A percentile compares a stretch with the other conserved stretches of the same genome.
phyloP scores from a whole-genome alignment of 30 jellyfish, hydroid and myxozoan species.

The Aurelia aurita region DNA sequence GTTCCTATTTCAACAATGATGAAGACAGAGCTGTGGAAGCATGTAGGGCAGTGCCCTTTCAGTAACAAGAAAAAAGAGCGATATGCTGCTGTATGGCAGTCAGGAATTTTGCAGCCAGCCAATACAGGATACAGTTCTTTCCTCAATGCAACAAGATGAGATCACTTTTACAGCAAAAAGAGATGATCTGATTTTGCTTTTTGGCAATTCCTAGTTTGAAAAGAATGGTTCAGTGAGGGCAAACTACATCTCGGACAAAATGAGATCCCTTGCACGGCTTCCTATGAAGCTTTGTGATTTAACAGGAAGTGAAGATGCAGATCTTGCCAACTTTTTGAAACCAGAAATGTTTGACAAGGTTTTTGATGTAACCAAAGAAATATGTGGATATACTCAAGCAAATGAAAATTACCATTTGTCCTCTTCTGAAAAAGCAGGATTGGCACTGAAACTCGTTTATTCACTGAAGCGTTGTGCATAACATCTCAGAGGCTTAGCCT shows the following conservation, averaged over 20 bases:
- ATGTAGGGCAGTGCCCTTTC: constrained; percentile 50
- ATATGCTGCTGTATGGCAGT: constrained; percentile 53
- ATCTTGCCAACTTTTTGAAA: constrained; percentile 5
- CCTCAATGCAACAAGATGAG: constrained; percentile 48
- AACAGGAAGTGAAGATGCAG: neutral
- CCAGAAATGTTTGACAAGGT: constrained; percentile 30
- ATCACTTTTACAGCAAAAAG: constrained; percentile 32
- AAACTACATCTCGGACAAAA: constrained; percentile 28
- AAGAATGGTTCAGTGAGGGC: constrained; percentile 39
- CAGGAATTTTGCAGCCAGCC: constrained; percentile 13
- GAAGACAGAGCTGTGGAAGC: constrained; percentile 85
- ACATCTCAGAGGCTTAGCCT: constrained; percentile 24
- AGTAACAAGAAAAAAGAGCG: constrained; percentile 35
- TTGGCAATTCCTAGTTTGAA: constrained; percentile 36
- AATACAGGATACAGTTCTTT: neutral
- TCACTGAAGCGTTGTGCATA: constrained; percentile 32
- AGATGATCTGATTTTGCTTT: constrained; percentile 31
- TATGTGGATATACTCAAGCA: constrained; percentile 27
- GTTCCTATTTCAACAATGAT: no score
- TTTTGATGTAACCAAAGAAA: constrained; percentile 37
- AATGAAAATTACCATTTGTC: constrained; percentile 34
- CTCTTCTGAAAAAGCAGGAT: constrained; percentile 39
- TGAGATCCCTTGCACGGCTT: constrained; percentile 66
- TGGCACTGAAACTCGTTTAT: constrained; percentile 45
- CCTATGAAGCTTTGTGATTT: constrained; percentile 28